phyloP scores from a whole-genome alignment of 2,888 invertebrate species.

The Cremastinae sp. region DNA sequence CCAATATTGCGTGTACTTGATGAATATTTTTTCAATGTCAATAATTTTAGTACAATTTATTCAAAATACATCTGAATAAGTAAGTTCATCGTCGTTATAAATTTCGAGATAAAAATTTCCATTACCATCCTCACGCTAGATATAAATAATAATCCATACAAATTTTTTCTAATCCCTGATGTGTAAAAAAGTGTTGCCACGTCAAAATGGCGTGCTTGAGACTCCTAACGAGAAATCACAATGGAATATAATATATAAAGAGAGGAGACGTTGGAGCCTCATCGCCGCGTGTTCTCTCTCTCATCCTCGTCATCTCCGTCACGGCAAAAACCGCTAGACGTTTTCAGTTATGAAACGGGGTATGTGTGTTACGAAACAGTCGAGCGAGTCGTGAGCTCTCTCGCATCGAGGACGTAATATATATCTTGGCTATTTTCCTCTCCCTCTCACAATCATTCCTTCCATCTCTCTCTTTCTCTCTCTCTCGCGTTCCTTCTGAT shows the following conservation, averaged over 20 bases:
- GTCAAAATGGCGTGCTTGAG: not conserved
- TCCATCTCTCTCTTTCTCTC: no score
- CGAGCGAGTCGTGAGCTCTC: slow-evolving; percentile 33
- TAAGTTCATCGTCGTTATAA: no score
- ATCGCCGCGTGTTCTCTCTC: not conserved
- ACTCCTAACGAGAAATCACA: not conserved
- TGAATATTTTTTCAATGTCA: no score
- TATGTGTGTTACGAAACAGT: slow-evolving; percentile 73
- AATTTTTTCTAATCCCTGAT: no score
- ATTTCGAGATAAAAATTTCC: no score
- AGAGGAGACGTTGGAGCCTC: no score
- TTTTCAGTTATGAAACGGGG: slow-evolving; percentile 75
- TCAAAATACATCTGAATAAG: no score
- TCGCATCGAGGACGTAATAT: slow-evolving; percentile 71
- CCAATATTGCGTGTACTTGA: no score
- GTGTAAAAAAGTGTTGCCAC: slow-evolving; percentile 2
- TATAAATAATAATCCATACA: no score
- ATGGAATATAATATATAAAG: not conserved
- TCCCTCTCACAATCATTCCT: not conserved
- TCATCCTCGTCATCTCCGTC: slow-evolving; percentile 52
- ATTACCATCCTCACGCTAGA: no score
- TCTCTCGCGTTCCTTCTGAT: no score
- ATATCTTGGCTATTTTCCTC: slow-evolving; percentile 61
- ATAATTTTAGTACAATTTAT: no score
- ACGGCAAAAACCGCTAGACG: slow-evolving; percentile 70